These are phyloP conservation scores for Stegostoma tigrinum DNA, from an alignment of 2,113 vertebrate species.

Conservation along the genomic window DNA sequence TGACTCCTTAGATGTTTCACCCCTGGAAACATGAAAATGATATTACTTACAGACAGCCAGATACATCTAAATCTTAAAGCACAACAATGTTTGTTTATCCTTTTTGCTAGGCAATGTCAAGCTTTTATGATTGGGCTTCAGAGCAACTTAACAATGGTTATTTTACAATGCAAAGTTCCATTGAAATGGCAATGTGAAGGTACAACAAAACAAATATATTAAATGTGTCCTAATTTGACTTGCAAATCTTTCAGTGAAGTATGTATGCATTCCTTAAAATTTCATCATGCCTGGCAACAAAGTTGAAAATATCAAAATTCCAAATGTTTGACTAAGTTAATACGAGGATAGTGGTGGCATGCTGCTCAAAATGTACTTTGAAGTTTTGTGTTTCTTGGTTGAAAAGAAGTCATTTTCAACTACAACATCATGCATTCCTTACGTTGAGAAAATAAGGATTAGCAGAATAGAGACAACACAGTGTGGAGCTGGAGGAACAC, in stretches of 20 bases:
- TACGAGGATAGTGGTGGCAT: background rate
- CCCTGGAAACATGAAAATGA: constrained; percentile 57
- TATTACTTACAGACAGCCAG: constrained; percentile 40
- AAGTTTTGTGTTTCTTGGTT: background rate
- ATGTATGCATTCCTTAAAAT: background rate
- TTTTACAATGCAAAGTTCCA: background rate
- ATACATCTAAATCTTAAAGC: background rate
- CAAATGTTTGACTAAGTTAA: background rate
- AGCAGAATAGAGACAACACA: background rate
- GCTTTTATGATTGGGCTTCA: background rate
- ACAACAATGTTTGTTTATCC: background rate
- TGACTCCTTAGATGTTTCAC: constrained; percentile 67
- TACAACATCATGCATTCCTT: background rate
- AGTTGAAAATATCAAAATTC: background rate
- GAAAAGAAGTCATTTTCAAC: background rate
- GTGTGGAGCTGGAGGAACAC: no score
- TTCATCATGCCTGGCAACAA: background rate
- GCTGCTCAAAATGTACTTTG: background rate
- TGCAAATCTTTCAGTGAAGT: background rate
- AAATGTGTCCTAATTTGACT: background rate
- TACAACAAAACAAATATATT: background rate
- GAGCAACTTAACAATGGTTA: background rate
- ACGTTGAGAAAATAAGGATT: background rate
- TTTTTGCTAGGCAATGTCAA: background rate
- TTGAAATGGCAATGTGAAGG: background rate